Evolutionary conservation across 2,888 invertebrate genomes (phyloP).

Genomic region (Caenorhabditis japonica): DNA sequence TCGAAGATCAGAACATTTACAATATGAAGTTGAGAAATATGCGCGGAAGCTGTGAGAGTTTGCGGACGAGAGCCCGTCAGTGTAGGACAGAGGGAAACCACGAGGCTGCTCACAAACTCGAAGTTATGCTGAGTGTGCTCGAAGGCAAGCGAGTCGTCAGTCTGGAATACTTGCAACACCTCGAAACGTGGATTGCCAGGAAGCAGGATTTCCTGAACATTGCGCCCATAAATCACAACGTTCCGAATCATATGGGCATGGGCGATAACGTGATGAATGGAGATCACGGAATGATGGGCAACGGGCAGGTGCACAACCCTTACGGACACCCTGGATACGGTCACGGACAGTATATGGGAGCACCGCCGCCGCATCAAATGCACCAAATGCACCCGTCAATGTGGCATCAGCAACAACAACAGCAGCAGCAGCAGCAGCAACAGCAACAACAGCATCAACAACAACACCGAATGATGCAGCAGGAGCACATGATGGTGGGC

Average conservation of each 20-base stretch:
- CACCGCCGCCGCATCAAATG: slow-evolving; percentile 38
- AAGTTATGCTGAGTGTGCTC: slow-evolving; percentile 67
- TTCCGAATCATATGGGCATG: slow-evolving; percentile 51
- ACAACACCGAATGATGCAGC: slow-evolving; percentile 43
- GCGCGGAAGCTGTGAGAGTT: slow-evolving; percentile 56
- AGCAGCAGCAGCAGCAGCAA: slow-evolving; percentile 32
- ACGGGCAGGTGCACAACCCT: slow-evolving; percentile 35
- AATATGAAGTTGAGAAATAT: slow-evolving; percentile 56
- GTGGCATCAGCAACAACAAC: slow-evolving; percentile 51
- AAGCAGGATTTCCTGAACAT: slow-evolving; percentile 65
- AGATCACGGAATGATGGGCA: slow-evolving; percentile 31
- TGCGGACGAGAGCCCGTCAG: slow-evolving; percentile 57
- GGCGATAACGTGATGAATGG: slow-evolving; percentile 39
- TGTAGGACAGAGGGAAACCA: slow-evolving; percentile 58
- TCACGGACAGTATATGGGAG: slow-evolving; percentile 30
- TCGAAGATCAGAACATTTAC: slow-evolving; percentile 56
- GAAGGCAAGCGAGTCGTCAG: slow-evolving; percentile 64
- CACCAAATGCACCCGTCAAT: slow-evolving; percentile 41
- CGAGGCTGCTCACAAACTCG: slow-evolving; percentile 61
- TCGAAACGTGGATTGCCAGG: slow-evolving; percentile 66
- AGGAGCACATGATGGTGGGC: slow-evolving; percentile 56
- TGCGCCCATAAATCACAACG: slow-evolving; percentile 15
- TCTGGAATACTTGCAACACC: slow-evolving; percentile 65
- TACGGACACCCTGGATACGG: slow-evolving; percentile 34
- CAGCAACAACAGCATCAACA: slow-evolving; percentile 52